A percentile compares a stretch with the other conserved stretches of the same genome.
Evolutionary conservation across 2,113 vertebrate genomes (phyloP).

Genomic region (Pygoscelis antarcticus): DNA sequence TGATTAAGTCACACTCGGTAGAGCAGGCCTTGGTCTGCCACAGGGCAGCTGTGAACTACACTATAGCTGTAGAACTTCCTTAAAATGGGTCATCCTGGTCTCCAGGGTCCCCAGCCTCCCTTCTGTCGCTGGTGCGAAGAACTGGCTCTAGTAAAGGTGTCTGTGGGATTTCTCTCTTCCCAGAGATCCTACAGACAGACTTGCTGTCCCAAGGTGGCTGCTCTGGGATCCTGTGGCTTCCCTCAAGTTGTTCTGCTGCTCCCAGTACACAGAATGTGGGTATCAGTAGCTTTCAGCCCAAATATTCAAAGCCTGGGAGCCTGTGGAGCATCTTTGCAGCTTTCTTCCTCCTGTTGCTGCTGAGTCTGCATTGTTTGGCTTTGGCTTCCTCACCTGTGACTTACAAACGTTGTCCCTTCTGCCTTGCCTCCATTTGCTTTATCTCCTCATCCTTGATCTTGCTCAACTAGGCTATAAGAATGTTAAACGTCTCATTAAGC

Average conservation of each 20-base stretch:
- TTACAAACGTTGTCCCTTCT: not conserved
- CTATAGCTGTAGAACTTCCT: not conserved
- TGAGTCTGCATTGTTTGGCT: not conserved
- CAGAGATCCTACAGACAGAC: not conserved
- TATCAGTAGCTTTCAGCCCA: not conserved
- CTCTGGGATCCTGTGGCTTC: not conserved
- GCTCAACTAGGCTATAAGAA: not conserved
- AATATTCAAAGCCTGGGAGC: not conserved
- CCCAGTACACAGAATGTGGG: not conserved
- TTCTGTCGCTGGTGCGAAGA: not conserved
- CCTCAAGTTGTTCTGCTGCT: not conserved
- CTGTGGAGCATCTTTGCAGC: not conserved
- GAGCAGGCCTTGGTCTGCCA: not conserved
- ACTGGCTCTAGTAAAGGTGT: not conserved
- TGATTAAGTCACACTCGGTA: not conserved
- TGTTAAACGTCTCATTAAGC: not conserved
- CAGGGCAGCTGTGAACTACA: not conserved
- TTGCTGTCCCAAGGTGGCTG: not conserved
- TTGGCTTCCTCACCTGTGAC: not conserved
- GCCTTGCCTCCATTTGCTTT: not conserved
- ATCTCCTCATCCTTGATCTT: not conserved
- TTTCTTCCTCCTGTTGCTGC: not conserved
- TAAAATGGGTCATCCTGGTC: not conserved
- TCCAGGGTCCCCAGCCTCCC: not conserved
- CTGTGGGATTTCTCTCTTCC: not conserved